Base-by-base conservation (phyloP, 2,888 invertebrate species). In the Ochropacha duplaris region DNA sequence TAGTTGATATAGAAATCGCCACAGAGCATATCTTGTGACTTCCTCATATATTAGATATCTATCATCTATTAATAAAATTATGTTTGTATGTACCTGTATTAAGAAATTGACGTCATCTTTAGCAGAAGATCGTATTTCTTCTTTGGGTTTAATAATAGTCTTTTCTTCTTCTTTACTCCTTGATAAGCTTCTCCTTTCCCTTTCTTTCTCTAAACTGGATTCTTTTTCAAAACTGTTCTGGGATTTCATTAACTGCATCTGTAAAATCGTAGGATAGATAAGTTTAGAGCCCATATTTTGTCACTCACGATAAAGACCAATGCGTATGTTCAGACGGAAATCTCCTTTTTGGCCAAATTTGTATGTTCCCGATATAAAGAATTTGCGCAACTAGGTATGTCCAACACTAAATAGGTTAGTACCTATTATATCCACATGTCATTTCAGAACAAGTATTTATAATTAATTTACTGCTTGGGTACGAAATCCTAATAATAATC, bases 211-310 rank as follows among this genome's bases (percentile, higher is more conserved):
- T 71, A 86, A 67, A 78, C 92, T 93, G 44, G 93, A 84, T 74
- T 93, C 93, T 70, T 93, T 93, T 74, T 93, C 93, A 74, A 93
- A 92, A 84, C 93, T 93, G 75, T 86, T 93, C 77, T 93, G 93
- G 55, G 88, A 84, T 79, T 93, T 93, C 62, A 94, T 85, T 62
- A 94, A 86, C 69, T 94, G 93, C 86, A 94, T 93, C 88, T 94
- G 87, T 61, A 88, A 88, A n/a, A n/a, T n/a, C n/a, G n/a, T n/a
- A n/a, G n/a, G n/a, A n/a, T n/a, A n/a, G n/a, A n/a, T n/a, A n/a
- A n/a, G n/a, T n/a, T n/a, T n/a, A n/a, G n/a, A n/a, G n/a, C 36
- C n/a, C 1, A 34, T 34, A 34, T 14, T 34, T 34, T 34, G 34
- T 34, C 12, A 34, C 14, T 36, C n/a, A n/a, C 8, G n/a, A 36